Percentiles rank a stretch among this genome's conserved stretches.
phyloP scores from a whole-genome alignment of 2,888 invertebrate genomes.

The Leptogaster cylindrica region DNA sequence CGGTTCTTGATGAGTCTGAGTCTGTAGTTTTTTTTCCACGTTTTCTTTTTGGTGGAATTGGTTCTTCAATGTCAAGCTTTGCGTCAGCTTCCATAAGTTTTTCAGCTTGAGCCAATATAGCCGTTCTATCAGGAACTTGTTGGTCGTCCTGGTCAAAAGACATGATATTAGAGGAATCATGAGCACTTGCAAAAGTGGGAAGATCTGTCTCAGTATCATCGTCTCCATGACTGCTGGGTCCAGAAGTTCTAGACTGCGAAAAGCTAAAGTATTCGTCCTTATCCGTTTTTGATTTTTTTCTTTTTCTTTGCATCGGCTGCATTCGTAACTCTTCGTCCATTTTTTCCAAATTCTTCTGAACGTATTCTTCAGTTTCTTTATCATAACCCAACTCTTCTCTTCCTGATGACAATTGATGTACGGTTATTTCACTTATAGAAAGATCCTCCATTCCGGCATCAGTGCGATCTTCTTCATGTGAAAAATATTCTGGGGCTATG shows the following conservation, averaged over 20 bases:
- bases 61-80: constrained; percentile 47
- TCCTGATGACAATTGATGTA: constrained; percentile 65
- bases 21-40: constrained; percentile 58
- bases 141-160: constrained; percentile 58
- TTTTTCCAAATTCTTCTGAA: constrained; percentile 58
- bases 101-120: constrained; percentile 51
- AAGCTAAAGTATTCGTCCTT: constrained; percentile 72
- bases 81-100: constrained; percentile 39
- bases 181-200: constrained; percentile 72
- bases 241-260: constrained; percentile 66
- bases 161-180: constrained; percentile 65
- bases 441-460: constrained; percentile 88
- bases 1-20: constrained; percentile 60
- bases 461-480: constrained; percentile 80
- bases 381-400: constrained; percentile 62
- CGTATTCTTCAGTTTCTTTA: constrained; percentile 63
- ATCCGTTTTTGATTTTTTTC: constrained; percentile 72
- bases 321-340: constrained; percentile 67
- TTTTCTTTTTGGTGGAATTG: constrained; percentile 56
- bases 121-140: constrained; percentile 51
- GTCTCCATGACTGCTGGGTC: constrained; percentile 63
- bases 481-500: constrained; percentile 83
- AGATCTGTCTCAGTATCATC: constrained; percentile 71
- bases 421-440: constrained; percentile 78
- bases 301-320: constrained; percentile 63